phyloP scores from a whole-genome alignment of 1,140 invertebrate species.

The Pentalonia nigronervosa region DNA sequence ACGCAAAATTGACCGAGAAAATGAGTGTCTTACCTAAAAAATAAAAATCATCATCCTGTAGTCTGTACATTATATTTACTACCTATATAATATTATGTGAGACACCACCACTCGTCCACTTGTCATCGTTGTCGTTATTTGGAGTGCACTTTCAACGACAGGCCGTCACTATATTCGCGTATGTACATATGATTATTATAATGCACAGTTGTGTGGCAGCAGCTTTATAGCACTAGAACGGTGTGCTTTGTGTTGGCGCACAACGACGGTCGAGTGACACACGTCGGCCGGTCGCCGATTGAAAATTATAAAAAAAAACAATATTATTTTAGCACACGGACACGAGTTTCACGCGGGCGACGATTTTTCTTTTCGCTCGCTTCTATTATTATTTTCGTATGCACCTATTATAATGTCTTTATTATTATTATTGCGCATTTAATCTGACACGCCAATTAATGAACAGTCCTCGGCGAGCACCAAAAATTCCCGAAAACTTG shows the following conservation, averaged over 20 bases:
- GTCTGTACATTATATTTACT: background rate
- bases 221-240: background rate
- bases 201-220: background rate
- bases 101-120: background rate
- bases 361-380: background rate
- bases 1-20: background rate
- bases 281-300: background rate
- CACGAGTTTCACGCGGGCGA: background rate
- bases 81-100: background rate
- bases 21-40: background rate
- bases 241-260: background rate
- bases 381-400: slow-evolving; percentile 1
- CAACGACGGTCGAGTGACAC: background rate
- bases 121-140: background rate
- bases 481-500: background rate
- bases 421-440: background rate
- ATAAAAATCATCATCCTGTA: background rate
- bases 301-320: slow-evolving; percentile 1
- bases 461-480: background rate
- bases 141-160: slow-evolving; percentile 2
- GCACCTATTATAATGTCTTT: background rate
- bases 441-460: background rate
- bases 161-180: background rate
- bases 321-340: background rate
- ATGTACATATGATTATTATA: slow-evolving; percentile 18